Base-by-base conservation (phyloP, 2,797 vertebrate species). In the Xenopus petersii region DNA sequence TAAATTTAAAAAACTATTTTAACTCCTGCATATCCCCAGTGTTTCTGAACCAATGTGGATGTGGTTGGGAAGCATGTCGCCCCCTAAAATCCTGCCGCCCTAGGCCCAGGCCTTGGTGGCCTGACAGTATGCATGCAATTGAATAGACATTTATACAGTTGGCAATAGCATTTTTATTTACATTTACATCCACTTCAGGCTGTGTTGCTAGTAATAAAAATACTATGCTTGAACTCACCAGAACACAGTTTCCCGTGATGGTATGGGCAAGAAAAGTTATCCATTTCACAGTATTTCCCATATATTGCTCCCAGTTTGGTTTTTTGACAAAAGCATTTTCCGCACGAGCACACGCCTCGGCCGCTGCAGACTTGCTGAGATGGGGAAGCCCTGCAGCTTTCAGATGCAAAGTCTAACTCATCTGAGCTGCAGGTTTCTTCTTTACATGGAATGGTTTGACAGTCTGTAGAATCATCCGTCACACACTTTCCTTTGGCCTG, bases 201-300 rank as follows among this genome's bases (percentile, higher is more conserved):
- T 42, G 8, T 9, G 8, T 42, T 42, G 36, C 6, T 42, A 42
- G 36, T 21, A 42, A 42, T 30, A 30, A 42, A 42, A 15, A 51
- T 51, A 15, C 49, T 2, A 49, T 49, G 48, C 9, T 60, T 56
- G 13, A 26, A 6, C 91, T 89, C 85, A 99, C 97, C 96, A 85
- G 92, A 95, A 87, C 97, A 99, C 61, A 94, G 67, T 48, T 83
- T 84, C 24, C 95, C 96, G 33, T 87, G 83, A 58, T 93, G 74
- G 77, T 98, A 96, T 0, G 94, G 90, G 79, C 97, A 99, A 74
- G 97, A 98, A 87, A 97, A 98, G 81, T 97, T 92, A 55, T 99
- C 97, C 75, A 91, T 94, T 87, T 98, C 93, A 73, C 97, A 99
- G 88, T 95, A 92, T 86, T 91, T 93, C 79, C 97, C 97, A 30